These are phyloP conservation scores for Cyrtonyx montezumae DNA, from an alignment of 2,113 vertebrate species.

Conservation along the genomic window DNA sequence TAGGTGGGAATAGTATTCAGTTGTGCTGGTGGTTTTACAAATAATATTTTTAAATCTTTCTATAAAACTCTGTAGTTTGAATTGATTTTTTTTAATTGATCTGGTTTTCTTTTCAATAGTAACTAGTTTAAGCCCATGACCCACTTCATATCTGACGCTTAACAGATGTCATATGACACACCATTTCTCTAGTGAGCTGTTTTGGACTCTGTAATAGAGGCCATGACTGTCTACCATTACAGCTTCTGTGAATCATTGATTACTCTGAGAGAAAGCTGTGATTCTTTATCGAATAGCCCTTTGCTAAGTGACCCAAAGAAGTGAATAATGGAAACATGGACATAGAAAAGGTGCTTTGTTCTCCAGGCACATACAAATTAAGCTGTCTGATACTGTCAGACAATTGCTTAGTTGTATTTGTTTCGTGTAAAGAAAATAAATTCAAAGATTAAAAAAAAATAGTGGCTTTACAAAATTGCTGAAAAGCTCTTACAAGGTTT, in stretches of 20 bases:
- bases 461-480: neutral
- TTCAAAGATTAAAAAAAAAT: neutral
- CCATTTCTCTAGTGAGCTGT: neutral
- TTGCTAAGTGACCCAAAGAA: neutral
- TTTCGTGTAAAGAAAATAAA: neutral
- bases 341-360: neutral
- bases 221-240: neutral
- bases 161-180: conserved; percentile 25
- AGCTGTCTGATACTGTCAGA: neutral
- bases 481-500: neutral
- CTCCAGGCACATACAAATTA: neutral
- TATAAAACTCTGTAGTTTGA: neutral
- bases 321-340: neutral
- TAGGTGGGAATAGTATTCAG: neutral
- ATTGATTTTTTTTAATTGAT: neutral
- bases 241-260: conserved; percentile 42
- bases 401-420: neutral
- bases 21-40: neutral
- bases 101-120: neutral
- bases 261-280: conserved; percentile 12
- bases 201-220: neutral
- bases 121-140: neutral
- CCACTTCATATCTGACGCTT: neutral
- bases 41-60: neutral
- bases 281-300: conserved; percentile 14